These are phyloP conservation scores for Eclectus roratus DNA, from an alignment of 2,113 vertebrate genomes.

Conservation along the genomic window DNA sequence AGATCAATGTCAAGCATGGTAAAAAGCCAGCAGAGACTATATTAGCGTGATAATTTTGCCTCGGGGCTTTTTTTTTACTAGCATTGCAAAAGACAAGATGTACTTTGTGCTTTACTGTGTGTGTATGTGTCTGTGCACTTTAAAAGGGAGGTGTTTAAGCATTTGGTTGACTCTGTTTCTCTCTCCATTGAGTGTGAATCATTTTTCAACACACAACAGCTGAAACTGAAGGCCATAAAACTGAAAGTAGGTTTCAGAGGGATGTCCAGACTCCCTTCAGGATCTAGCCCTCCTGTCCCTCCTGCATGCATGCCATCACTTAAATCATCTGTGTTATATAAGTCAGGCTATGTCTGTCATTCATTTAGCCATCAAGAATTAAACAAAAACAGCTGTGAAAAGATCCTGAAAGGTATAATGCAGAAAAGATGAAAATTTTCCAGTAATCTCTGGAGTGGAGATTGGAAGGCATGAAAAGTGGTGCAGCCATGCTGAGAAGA, in stretches of 20 bases:
- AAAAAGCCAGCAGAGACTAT: neutral
- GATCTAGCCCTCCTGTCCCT: neutral
- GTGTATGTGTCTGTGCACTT: accelerated
- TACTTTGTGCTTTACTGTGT: neutral
- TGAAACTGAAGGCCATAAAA: neutral
- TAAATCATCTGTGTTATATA: no score
- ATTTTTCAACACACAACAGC: neutral
- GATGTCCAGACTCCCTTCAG: neutral
- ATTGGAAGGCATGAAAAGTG: neutral
- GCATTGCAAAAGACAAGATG: neutral
- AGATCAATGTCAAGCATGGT: neutral
- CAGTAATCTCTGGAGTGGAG: neutral
- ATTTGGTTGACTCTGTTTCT: neutral
- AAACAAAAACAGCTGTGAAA: neutral
- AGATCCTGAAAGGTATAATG: neutral
- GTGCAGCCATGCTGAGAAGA: neutral
- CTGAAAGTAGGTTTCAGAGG: neutral
- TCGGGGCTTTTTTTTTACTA: neutral
- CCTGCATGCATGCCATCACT: neutral
- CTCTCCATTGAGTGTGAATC: neutral
- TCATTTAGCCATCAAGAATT: neutral
- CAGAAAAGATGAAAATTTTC: neutral
- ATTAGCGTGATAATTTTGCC: neutral
- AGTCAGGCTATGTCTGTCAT: neutral
- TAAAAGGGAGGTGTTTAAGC: neutral